Evolutionary conservation across 2,797 vertebrate genomes (phyloP).

Genomic region (Neopelma chrysocephalum): DNA sequence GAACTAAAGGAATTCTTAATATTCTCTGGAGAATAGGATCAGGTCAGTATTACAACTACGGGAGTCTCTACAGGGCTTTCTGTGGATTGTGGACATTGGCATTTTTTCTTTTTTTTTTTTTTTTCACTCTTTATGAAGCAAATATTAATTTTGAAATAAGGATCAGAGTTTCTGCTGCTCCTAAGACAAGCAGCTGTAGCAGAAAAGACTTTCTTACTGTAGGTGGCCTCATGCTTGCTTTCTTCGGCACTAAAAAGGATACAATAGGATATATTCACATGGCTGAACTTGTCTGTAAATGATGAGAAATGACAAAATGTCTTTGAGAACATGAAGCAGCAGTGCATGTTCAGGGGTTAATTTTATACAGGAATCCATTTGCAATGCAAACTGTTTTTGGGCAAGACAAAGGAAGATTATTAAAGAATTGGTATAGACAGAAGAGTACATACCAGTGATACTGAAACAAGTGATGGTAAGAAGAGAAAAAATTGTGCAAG

Average conservation of each 20-base stretch:
- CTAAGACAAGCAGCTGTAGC: not conserved
- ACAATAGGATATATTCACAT: not conserved
- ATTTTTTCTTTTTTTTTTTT: not conserved
- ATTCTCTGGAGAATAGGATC: not conserved
- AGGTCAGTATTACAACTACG: not conserved
- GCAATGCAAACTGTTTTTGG: not conserved
- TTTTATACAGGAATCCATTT: conserved; percentile 11
- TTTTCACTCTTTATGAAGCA: not conserved
- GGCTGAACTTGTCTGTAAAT: not conserved
- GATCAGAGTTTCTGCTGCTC: not conserved
- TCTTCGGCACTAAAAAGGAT: not conserved
- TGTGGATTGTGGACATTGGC: not conserved
- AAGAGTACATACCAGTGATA: not conserved
- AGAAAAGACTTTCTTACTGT: not conserved
- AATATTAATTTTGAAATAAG: not conserved
- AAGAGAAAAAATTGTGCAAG: not conserved
- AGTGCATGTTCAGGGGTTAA: not conserved
- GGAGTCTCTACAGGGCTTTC: not conserved
- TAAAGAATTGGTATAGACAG: not conserved
- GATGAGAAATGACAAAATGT: conserved; percentile 5
- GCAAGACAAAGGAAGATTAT: not conserved
- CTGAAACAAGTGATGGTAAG: not conserved
- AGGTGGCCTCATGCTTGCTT: not conserved
- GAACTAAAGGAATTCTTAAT: not conserved
- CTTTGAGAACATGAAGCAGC: not conserved